Evolutionary conservation across 2,888 invertebrate genomes (phyloP).

Genomic region (Smittia sp.): DNA sequence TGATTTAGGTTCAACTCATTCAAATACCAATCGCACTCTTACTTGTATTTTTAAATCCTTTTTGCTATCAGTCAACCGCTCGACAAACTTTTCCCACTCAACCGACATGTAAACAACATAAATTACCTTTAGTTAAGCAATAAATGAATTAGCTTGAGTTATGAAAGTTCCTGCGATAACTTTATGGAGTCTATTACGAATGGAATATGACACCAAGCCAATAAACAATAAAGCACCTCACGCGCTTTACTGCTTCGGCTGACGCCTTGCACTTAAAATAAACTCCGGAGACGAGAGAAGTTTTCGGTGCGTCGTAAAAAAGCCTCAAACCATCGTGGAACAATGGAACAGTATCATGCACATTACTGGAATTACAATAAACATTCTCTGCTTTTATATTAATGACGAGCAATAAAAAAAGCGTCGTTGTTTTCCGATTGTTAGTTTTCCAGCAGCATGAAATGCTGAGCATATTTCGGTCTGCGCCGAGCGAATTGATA

Average conservation of each 20-base stretch:
- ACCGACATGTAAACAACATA: too few species aligned
- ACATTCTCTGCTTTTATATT: neutral
- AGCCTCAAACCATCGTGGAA: neutral
- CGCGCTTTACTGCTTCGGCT: neutral
- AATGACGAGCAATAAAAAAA: conserved; percentile 16
- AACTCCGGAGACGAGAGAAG: neutral
- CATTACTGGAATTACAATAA: neutral
- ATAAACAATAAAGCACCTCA: neutral
- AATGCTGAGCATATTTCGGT: neutral
- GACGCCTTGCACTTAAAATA: neutral
- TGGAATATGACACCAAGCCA: neutral
- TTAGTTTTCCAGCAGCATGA: neutral
- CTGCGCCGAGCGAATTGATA: neutral
- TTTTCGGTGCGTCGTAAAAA: neutral
- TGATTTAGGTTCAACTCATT: too few species aligned
- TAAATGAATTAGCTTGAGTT: neutral
- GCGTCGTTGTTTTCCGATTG: conserved; percentile 8
- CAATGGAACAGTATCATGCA: neutral
- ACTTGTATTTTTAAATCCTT: too few species aligned
- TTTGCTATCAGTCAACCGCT: too few species aligned
- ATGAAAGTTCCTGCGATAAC: neutral
- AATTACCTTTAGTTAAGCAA: neutral
- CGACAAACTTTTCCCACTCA: too few species aligned
- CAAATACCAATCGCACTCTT: too few species aligned
- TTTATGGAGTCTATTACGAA: neutral